Evolutionary conservation across 1,140 invertebrate genomes (phyloP).

Genomic region (Hydropsyche tenuis): DNA sequence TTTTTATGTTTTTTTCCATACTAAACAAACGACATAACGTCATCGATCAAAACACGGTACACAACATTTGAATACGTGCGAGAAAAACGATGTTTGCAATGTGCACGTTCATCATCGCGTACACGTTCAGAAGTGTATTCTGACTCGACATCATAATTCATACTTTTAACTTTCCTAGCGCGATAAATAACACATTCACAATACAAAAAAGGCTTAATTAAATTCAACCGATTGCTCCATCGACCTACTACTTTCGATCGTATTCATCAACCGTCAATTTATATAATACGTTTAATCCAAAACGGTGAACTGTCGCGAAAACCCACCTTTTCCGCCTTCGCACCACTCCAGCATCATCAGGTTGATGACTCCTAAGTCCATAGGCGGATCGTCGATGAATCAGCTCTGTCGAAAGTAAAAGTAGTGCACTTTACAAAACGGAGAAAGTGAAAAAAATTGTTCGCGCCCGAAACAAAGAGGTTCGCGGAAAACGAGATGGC

Average conservation of each 20-base stretch:
- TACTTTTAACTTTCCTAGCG: too few species aligned
- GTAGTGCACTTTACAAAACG: constrained; percentile 12
- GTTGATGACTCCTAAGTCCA: not conserved
- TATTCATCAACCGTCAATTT: not conserved
- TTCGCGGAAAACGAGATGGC: not conserved
- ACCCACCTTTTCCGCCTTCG: not conserved
- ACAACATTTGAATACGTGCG: too few species aligned
- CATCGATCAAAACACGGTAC: too few species aligned
- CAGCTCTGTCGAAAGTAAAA: constrained; percentile 31
- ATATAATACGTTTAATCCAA: not conserved
- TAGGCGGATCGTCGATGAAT: not conserved
- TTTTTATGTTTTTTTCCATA: too few species aligned
- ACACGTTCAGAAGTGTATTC: too few species aligned
- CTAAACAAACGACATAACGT: too few species aligned
- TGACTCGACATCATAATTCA: too few species aligned
- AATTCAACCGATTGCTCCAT: too few species aligned
- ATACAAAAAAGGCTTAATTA: too few species aligned
- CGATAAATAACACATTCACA: too few species aligned
- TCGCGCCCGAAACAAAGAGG: not conserved
- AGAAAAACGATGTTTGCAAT: too few species aligned
- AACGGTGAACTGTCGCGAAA: not conserved
- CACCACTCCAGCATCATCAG: not conserved
- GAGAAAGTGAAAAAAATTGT: constrained; percentile 28
- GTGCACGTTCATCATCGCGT: too few species aligned
- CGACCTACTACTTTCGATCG: not conserved